phyloP scores from a whole-genome alignment of 1,140 invertebrate genomes.

The Choristoneura fumiferana region DNA sequence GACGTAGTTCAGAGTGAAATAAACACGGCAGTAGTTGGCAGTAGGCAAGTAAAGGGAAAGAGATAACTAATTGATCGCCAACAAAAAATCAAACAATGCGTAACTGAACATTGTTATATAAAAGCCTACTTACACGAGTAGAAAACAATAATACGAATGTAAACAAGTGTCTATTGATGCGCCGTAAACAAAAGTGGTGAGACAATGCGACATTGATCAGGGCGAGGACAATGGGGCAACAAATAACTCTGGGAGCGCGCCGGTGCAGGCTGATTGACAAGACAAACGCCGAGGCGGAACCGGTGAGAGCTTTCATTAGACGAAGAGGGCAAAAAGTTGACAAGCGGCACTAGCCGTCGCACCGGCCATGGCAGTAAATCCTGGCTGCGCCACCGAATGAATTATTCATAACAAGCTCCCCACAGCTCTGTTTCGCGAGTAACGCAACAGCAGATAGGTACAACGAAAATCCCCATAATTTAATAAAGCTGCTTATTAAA shows the following conservation, averaged over 20 bases:
- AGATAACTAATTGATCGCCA: too few relatives aligned
- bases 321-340: slow-evolving; percentile 59
- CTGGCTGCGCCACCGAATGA: slow-evolving; percentile 36
- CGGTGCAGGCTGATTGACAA: slow-evolving; percentile 63
- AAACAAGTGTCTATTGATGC: slow-evolving; percentile 56
- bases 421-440: slow-evolving; percentile 25
- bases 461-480: neutral
- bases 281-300: slow-evolving; percentile 60
- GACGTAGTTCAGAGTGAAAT: too few relatives aligned
- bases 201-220: slow-evolving; percentile 65
- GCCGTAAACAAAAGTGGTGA: slow-evolving; percentile 64
- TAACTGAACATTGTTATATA: slow-evolving; percentile 5
- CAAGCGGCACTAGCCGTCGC: slow-evolving; percentile 28
- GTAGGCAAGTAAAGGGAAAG: too few relatives aligned
- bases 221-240: slow-evolving; percentile 64
- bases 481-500: slow-evolving; percentile 11
- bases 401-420: slow-evolving; percentile 58
- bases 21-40: too few relatives aligned
- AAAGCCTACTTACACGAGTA: slow-evolving; percentile 37
- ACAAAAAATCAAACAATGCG: too few relatives aligned
- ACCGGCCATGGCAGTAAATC: slow-evolving; percentile 42
- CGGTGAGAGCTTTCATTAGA: slow-evolving; percentile 59
- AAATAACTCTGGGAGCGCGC: slow-evolving; percentile 65
- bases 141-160: slow-evolving; percentile 48
- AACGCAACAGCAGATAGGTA: neutral